A percentile compares a stretch with the other conserved stretches of the same genome.
phyloP scores from a whole-genome alignment of 1,140 invertebrate genomes.

The Trichogramma pretiosum region DNA sequence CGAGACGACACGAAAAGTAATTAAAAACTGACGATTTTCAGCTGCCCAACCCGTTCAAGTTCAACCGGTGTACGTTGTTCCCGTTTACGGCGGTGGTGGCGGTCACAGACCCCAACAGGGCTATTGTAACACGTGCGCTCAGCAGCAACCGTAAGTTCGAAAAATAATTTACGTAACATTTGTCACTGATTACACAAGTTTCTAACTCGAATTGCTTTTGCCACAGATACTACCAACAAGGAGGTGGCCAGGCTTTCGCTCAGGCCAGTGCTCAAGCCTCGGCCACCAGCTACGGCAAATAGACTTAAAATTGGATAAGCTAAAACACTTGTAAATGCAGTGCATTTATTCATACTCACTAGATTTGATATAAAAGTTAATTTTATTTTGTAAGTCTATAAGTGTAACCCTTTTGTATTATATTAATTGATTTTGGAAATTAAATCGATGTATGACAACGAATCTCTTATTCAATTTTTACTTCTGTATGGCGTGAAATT shows the following conservation, averaged over 20 bases:
- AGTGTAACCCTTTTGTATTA: too few species aligned
- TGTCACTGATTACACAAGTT: not conserved
- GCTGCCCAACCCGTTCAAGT: not conserved
- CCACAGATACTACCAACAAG: constrained; percentile 12
- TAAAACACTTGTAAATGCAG: too few species aligned
- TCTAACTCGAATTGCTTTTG: too few species aligned
- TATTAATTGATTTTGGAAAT: too few species aligned
- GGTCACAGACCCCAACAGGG: constrained; percentile 1
- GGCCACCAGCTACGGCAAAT: constrained; percentile 3
- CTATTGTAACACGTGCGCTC: constrained; percentile 18
- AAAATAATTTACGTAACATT: not conserved
- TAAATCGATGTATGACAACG: too few species aligned
- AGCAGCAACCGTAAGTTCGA: constrained; percentile 8
- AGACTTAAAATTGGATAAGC: not conserved
- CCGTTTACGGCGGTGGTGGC: constrained; percentile 14
- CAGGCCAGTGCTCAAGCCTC: constrained; percentile 26
- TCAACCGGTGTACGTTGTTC: constrained; percentile 15
- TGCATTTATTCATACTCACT: too few species aligned
- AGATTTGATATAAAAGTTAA: too few species aligned
- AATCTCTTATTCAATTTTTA: too few species aligned
- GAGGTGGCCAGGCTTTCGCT: constrained; percentile 16
- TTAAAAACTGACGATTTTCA: too few species aligned
- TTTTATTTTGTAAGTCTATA: too few species aligned
- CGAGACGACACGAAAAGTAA: too few species aligned
- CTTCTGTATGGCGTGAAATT: too few species aligned